Conservation (phyloP, 2,113 vertebrate species). For the Pseudopipra pipra region DNA sequence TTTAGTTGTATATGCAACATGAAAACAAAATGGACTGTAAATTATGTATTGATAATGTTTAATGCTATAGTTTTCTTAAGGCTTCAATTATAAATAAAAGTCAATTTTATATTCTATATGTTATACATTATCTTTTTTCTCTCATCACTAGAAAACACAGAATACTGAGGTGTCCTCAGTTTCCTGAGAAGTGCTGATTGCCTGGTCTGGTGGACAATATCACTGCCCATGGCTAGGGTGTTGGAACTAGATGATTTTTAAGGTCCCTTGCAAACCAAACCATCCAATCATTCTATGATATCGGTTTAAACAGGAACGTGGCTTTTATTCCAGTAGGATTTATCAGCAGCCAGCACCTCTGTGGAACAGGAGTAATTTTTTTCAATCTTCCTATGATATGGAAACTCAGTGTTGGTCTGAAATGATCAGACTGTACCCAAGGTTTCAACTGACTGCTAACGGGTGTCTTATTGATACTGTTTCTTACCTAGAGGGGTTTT, state of each 20-base stretch:
- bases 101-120: background rate
- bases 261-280: background rate
- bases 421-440: background rate
- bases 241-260: background rate
- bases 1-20: background rate
- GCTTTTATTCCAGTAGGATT: background rate
- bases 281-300: background rate
- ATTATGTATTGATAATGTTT: background rate
- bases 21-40: background rate
- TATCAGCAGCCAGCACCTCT: background rate
- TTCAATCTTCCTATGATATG: background rate
- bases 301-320: background rate
- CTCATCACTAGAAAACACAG: background rate
- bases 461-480: background rate
- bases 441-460: background rate
- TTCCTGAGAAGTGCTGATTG: background rate
- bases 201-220: background rate
- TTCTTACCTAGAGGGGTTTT: background rate
- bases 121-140: background rate
- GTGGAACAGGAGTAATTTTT: background rate
- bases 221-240: rapidly evolving
- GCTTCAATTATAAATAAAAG: background rate
- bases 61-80: background rate
- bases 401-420: background rate
- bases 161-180: background rate